Evolutionary conservation across 2,113 vertebrate species (phyloP).

Genomic region (Uria aalge): DNA sequence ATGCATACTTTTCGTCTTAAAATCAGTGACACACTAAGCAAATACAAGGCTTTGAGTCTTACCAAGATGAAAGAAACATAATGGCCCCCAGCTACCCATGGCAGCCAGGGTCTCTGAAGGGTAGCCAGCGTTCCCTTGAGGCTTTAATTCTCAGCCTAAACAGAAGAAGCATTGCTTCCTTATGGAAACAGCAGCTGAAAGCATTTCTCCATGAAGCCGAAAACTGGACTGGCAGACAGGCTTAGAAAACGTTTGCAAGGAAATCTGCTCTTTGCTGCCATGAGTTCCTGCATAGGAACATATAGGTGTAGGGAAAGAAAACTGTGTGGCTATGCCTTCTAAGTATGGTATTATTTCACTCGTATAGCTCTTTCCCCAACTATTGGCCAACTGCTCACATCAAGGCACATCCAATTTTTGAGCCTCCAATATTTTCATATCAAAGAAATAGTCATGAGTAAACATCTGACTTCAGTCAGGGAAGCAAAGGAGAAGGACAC

Average conservation of each 20-base stretch:
- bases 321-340: background rate
- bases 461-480: accelerated
- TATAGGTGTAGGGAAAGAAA: background rate
- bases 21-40: background rate
- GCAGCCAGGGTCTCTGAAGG: background rate
- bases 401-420: background rate
- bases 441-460: background rate
- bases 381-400: background rate
- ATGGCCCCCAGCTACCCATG: background rate
- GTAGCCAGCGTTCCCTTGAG: background rate
- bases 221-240: background rate
- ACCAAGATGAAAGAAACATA: background rate
- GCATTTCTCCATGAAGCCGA: background rate
- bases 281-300: background rate
- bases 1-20: background rate
- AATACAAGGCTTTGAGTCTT: background rate
- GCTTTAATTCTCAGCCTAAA: background rate
- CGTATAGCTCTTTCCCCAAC: background rate
- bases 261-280: background rate
- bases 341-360: background rate
- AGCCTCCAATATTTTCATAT: background rate
- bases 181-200: background rate
- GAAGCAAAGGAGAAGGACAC: background rate
- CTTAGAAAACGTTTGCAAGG: background rate
- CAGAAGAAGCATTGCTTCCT: background rate